Percentiles rank a stretch among this genome's conserved stretches.
These are phyloP conservation scores for Agapornis canus DNA, from an alignment of 2,797 vertebrate genomes.

Conservation along the genomic window DNA sequence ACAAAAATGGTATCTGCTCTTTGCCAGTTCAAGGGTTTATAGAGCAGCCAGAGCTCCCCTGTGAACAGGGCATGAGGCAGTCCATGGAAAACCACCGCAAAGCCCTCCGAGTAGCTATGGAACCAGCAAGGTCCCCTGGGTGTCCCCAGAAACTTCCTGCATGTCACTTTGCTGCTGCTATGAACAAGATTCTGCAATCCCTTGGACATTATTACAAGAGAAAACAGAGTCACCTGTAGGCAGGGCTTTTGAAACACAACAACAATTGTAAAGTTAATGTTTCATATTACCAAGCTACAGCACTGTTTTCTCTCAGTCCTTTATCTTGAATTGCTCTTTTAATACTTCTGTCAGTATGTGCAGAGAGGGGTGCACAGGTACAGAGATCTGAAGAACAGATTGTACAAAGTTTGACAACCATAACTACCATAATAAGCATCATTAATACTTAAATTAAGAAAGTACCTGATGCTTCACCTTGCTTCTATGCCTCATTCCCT, in stretches of 20 bases:
- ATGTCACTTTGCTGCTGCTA: background rate
- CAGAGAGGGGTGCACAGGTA: background rate
- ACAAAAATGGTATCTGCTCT: background rate
- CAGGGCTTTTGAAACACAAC: background rate
- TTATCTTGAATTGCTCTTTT: background rate
- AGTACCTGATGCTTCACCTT: background rate
- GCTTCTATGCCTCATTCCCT: background rate
- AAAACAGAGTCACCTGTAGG: background rate
- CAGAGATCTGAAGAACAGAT: accelerated
- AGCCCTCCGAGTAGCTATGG: background rate
- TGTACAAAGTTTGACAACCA: background rate
- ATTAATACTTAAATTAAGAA: background rate
- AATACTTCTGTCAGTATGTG: background rate
- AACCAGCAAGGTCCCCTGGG: background rate
- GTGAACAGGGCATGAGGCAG: background rate
- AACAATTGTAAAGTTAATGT: background rate
- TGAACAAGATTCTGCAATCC: background rate
- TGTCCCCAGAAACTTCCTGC: background rate
- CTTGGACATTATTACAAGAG: background rate
- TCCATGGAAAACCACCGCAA: background rate
- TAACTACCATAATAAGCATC: background rate
- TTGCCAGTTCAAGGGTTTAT: background rate
- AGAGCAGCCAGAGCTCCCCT: background rate
- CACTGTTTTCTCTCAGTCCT: background rate
- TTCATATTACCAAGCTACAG: background rate